Conservation (phyloP, 2,888 invertebrate genomes). For the Megaustenia siamemsis region DNA sequence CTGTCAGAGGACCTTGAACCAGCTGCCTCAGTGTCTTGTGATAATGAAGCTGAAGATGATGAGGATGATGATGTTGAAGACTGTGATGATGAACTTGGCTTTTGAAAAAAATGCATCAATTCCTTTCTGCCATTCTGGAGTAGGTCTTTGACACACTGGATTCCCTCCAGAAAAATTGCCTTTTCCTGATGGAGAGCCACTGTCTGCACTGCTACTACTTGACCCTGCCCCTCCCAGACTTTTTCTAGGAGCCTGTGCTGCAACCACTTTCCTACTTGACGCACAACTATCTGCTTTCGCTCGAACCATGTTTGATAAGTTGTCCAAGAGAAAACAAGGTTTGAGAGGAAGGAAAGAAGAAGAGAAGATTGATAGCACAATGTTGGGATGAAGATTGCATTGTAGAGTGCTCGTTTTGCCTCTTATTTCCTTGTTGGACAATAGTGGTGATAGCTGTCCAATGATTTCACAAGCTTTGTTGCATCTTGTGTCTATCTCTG, state of each 20-base stretch:
- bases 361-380: too few relatives aligned
- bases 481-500: too few relatives aligned
- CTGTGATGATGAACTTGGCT: not conserved
- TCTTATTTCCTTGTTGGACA: too few relatives aligned
- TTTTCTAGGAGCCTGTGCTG: conserved; percentile 73
- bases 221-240: conserved; percentile 62
- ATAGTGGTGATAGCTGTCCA: too few relatives aligned
- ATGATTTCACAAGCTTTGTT: too few relatives aligned
- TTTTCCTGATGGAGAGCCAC: conserved; percentile 59
- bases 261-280: conserved; percentile 65
- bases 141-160: conserved; percentile 70
- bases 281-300: conserved; percentile 60
- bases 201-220: conserved; percentile 57
- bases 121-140: conserved; percentile 77
- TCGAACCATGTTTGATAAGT: too few relatives aligned
- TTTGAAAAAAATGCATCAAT: conserved; percentile 65
- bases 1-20: too few relatives aligned
- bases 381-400: too few relatives aligned
- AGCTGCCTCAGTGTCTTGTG: not conserved
- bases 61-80: conserved; percentile 16
- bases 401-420: too few relatives aligned
- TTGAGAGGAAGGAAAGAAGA: too few relatives aligned
- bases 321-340: too few relatives aligned
- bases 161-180: conserved; percentile 74
- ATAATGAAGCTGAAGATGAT: too few relatives aligned